Base-by-base conservation (phyloP, 2,113 vertebrate species). In the Apodemus speciosus region DNA sequence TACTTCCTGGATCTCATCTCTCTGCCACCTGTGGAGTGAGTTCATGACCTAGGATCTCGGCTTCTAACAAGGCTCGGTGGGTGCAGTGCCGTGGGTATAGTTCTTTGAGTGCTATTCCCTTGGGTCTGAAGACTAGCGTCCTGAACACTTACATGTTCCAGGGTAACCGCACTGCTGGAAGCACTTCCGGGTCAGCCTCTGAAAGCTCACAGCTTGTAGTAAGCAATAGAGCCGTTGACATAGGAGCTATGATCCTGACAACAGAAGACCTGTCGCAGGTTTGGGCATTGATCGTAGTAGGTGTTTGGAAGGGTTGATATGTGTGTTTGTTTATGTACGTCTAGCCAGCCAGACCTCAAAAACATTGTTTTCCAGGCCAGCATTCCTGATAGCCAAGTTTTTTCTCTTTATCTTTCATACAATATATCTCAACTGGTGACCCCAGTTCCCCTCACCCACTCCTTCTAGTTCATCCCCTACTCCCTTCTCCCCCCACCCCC, bases 271-370 rank as follows among this genome's bases (percentile, higher is more conserved):
- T 79, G 56, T 16, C 35, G 2, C 38, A 27, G 62, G 13, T 84
- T 72, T n/a, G 43, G 64, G 72, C 20, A 15, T 43, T 49, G 30
- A 66, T 83, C 32, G 49, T 85, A 88, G 77, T 27, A 43, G 71
- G 75, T 49, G 53, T 85, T 96, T 79, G 40, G 66, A 86, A 75
- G 27, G n/a, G 46, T 90, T 90, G 32, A 27, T 62, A 35, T 68
- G 32, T 56, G 38, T 90, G 27, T 81, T 83, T 75, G 23, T 93
- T 88, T 58, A 71, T 62, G 49, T 30, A 43, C 53, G 51, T 15
- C 46, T n/a, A 75, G 46, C 60, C 51, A 51, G 14, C 6, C 60
- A 32, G 89, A 93, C 40, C 38, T 49, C 56, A 64, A 58, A 85
- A 27, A 73, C 32, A 15, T 56, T 79, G 15, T 56, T 94, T 76